Evolutionary conservation across 2,797 vertebrate genomes (phyloP), one percentile per base, ranked within the genome.

Genomic region (Hoplostethus mediterraneus): DNA sequence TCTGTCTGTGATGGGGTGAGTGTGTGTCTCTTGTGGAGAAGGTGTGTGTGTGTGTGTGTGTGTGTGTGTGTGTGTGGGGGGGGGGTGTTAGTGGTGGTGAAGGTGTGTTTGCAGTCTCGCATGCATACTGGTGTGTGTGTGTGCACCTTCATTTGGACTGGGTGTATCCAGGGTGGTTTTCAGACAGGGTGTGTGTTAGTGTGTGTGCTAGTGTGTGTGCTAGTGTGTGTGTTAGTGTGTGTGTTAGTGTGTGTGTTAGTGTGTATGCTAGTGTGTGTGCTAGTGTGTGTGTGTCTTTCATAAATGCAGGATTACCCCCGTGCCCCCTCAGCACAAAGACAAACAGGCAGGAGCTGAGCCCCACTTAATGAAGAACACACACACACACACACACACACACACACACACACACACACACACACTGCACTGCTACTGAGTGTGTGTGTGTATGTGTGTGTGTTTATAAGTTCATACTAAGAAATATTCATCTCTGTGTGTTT

Each of bases 221-320:
- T 21, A 21, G 76, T 45, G 49, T 42, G 61, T 54, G 38, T 68
- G n/a, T n/a, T n/a, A n/a, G n/a, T n/a, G 63, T 48, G 42, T 59
- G 61, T 45, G 51, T 63, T n/a, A n/a, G 63, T 62, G 21, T 21
- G 21, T 21, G 21, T 21, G 21, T 21, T 21, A 1, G 21, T 21
- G 21, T 21, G 21, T 21, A 1, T 21, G 21, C 21, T 21, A 21
- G 76, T 45, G 49, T 42, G 61, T 54, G 38, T 68, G n/a, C n/a
- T n/a, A n/a, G n/a, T n/a, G 63, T 48, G 42, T 59, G 61, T 45
- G 51, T 63, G 60, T 49, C 30, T 81, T 89, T 91, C 87, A 86
- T 88, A 83, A 86, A 84, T 66, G 52, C 60, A 83, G 83, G 83
- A 91, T 92, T 83, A 84, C 66, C 60, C 25, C 30, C 31, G 33